Base-by-base conservation (phyloP, 2,113 vertebrate species). In the Apodemus speciosus region DNA sequence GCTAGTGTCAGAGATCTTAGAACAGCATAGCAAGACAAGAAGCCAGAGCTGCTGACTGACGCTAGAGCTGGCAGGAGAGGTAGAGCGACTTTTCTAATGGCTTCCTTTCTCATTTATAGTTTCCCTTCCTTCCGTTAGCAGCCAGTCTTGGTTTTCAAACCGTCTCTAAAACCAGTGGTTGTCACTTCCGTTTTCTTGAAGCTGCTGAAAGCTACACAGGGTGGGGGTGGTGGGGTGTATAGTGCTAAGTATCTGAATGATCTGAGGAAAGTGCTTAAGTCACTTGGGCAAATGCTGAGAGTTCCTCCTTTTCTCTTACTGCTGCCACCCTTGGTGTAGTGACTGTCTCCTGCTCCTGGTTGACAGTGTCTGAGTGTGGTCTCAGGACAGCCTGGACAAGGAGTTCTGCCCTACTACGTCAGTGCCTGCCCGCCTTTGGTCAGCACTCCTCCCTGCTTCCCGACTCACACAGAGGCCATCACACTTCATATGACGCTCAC, bases 161-260 rank as follows among this genome's bases (percentile, higher is more conserved):
- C 38, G 97, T 94, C n/a, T 89, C 92, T 95, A n/a, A 94, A 95
- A 94, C 93, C 69, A 76, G 94, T 88, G 72, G 69, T 51, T 93
- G 95, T 96, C 94, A 94, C 96, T 97, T 97, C 97, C 97, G 96
- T 86, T 97, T 97, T 97, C 96, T 96, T 85, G 73, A 96, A 73
- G 95, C 89, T 87, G 79, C 95, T 92, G 5, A 79, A 88, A 90
- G 68, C 86, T 83, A 84, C 43, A 58, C 21, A 62, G 92, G 75
- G 62, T 69, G 89, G 94, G 95, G 97, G 89, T 62, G 75, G 90
- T 2, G 9, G n/a, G 35, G 75, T 72, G 23, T 53, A 68, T 56
- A 80, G 88, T 0, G 5, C 40, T 2, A n/a, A n/a, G 4, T 30
- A 0, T 90, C 35, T 81, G 66, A 88, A 32, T 86, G 86, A 43